These are phyloP conservation scores for Drosophila eugracilis DNA, from an alignment of 1,140 invertebrate species.

Conservation along the genomic window DNA sequence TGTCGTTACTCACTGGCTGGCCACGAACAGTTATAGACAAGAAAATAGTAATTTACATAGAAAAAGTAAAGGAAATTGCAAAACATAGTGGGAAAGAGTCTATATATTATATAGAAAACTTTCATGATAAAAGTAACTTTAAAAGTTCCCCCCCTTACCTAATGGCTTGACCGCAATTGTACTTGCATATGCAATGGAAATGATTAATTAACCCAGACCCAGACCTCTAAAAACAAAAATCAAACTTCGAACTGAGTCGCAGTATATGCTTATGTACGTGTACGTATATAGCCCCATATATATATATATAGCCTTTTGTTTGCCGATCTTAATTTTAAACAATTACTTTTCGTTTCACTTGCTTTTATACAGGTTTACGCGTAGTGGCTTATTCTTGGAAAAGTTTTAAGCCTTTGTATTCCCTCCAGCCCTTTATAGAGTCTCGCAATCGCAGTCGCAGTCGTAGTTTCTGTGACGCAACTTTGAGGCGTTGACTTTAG, in stretches of 20 bases:
- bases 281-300: neutral
- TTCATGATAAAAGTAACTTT: no score
- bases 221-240: conserved; percentile 67
- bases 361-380: neutral
- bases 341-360: conserved; percentile 13
- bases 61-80: neutral
- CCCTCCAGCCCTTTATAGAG: no score
- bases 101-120: no score
- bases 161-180: neutral
- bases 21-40: conserved; percentile 1
- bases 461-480: conserved; percentile 47
- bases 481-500: conserved; percentile 18
- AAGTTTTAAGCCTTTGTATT: conserved; percentile 1
- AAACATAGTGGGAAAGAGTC: neutral
- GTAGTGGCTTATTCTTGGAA: conserved; percentile 1
- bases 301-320: conserved; percentile 9
- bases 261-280: conserved; percentile 4
- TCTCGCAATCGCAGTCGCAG: no score
- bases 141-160: neutral
- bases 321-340: conserved; percentile 13
- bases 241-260: conserved; percentile 22
- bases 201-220: conserved; percentile 83
- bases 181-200: conserved; percentile 55
- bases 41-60: neutral
- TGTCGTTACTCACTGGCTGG: conserved; percentile 16